Evolutionary conservation across 2,797 vertebrate genomes (phyloP).

Genomic region (Spea hammondii): DNA sequence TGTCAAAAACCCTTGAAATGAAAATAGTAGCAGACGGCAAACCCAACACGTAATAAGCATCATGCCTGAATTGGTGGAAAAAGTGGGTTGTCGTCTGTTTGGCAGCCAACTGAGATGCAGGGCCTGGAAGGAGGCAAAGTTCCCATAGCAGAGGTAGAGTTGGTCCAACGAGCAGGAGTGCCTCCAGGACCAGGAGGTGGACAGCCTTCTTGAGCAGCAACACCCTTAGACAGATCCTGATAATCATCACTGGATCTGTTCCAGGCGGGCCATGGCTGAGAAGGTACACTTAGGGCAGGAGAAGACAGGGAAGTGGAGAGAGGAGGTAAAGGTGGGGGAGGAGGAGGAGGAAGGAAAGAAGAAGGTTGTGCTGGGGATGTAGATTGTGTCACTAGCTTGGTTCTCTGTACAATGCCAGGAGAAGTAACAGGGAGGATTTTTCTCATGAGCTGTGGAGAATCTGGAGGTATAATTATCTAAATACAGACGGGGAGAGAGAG

Average conservation of each 20-base stretch:
- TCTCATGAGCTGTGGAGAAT: slow-evolving; percentile 78
- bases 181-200: slow-evolving; percentile 43
- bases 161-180: slow-evolving; percentile 3
- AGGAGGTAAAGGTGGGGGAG: slow-evolving; percentile 52
- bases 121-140: slow-evolving; percentile 58
- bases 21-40: background rate
- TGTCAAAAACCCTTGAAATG: background rate
- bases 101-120: slow-evolving; percentile 82
- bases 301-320: slow-evolving; percentile 55
- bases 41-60: slow-evolving; percentile 1
- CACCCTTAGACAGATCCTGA: slow-evolving; percentile 53
- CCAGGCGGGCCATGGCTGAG: slow-evolving; percentile 62
- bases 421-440: slow-evolving; percentile 69
- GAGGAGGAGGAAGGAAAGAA: slow-evolving; percentile 22
- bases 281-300: slow-evolving; percentile 51
- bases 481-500: slow-evolving; percentile 1
- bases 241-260: slow-evolving; percentile 55
- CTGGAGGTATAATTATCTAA: slow-evolving; percentile 85
- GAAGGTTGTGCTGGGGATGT: slow-evolving; percentile 27
- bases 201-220: slow-evolving; percentile 48
- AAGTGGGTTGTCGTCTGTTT: slow-evolving; percentile 80
- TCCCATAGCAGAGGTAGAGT: background rate
- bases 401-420: slow-evolving; percentile 56
- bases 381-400: slow-evolving; percentile 54
- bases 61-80: slow-evolving; percentile 81